Evolutionary conservation across 2,888 invertebrate genomes (phyloP).

Genomic region (Camponotus fellah): DNA sequence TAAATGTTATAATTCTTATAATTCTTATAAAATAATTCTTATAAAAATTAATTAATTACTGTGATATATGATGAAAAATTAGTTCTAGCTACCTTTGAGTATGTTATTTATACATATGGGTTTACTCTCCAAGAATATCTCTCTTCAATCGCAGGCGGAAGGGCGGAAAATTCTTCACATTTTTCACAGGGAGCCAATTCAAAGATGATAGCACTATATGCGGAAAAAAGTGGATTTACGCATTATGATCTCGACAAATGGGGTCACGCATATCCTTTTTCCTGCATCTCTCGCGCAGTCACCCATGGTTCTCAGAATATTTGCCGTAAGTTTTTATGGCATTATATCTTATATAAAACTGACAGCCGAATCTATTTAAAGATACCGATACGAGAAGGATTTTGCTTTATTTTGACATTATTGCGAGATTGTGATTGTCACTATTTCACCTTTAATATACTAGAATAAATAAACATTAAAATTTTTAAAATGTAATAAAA

Average conservation of each 20-base stretch:
- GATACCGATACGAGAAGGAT: constrained; percentile 1
- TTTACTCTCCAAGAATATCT: constrained; percentile 30
- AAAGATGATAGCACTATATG: constrained; percentile 20
- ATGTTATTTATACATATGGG: not conserved
- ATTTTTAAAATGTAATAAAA: not conserved
- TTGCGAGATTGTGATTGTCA: not conserved
- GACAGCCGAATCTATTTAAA: constrained; percentile 43
- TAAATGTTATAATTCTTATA: not conserved
- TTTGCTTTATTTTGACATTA: not conserved
- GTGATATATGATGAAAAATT: not conserved
- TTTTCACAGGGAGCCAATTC: constrained; percentile 26
- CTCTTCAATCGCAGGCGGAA: not conserved
- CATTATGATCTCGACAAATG: constrained; percentile 53
- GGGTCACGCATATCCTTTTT: constrained; percentile 32
- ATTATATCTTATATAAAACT: constrained; percentile 26
- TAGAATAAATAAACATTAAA: not conserved
- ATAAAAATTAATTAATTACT: not conserved
- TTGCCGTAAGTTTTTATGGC: constrained; percentile 32
- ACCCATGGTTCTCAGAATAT: constrained; percentile 34
- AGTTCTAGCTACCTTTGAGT: not conserved
- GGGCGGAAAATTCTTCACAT: constrained; percentile 14
- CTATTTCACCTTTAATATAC: not conserved
- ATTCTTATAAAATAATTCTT: not conserved
- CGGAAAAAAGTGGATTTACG: constrained; percentile 20
- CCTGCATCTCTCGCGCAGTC: not conserved